A percentile compares a stretch with the other conserved stretches of the same genome.
These are phyloP conservation scores for Euwallacea similis DNA, from an alignment of 1,140 invertebrate genomes.

Conservation along the genomic window DNA sequence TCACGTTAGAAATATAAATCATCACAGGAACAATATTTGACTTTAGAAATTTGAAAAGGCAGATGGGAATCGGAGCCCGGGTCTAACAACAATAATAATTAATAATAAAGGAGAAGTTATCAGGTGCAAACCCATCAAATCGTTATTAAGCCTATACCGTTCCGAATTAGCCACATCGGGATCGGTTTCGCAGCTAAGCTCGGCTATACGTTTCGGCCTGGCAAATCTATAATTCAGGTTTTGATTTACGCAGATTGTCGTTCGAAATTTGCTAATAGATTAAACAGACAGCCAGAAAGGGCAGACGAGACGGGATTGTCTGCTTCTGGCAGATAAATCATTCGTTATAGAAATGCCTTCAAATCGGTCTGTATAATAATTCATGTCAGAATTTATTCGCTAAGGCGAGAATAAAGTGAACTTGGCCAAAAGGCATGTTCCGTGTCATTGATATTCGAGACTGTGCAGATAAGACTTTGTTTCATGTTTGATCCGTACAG, in stretches of 20 bases:
- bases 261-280: conserved; percentile 34
- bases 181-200: conserved; percentile 2
- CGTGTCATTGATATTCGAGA: background rate
- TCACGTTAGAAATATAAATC: no score
- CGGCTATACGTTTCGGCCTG: conserved; percentile 14
- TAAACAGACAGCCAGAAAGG: conserved; percentile 9
- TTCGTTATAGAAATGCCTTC: conserved; percentile 11
- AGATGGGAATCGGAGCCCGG: background rate
- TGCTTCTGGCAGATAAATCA: conserved; percentile 13
- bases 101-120: conserved; percentile 24
- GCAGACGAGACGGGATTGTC: background rate
- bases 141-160: conserved; percentile 17
- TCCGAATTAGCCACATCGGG: conserved; percentile 19
- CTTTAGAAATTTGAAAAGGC: background rate
- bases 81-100: conserved; percentile 22
- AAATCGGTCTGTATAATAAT: conserved; percentile 8
- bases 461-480: background rate
- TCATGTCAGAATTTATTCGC: conserved; percentile 5
- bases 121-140: conserved; percentile 32
- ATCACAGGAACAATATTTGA: no score
- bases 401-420: background rate
- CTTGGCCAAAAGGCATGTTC: background rate
- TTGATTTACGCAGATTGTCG: conserved; percentile 32
- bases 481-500: background rate
- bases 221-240: conserved; percentile 34